Percentiles rank a stretch among this genome's conserved stretches.
Evolutionary conservation across 2,113 vertebrate genomes (phyloP).

Genomic region (Mus musculus): DNA sequence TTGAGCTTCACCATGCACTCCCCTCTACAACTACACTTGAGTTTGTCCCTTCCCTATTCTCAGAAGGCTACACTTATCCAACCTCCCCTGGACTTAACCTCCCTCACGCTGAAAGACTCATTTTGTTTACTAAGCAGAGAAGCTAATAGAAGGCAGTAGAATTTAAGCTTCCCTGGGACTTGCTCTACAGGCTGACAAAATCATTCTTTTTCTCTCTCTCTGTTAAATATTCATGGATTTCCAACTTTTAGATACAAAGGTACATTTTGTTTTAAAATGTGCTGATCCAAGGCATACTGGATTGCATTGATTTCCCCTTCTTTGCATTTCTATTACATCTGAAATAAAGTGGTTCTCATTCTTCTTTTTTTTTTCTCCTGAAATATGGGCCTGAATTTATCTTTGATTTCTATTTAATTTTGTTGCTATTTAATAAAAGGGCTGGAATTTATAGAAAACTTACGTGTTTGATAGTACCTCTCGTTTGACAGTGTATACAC

Average conservation of each 20-base stretch:
- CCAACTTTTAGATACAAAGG: constrained; percentile 88
- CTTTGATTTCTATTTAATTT: constrained; percentile 78
- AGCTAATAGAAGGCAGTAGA: constrained; percentile 87
- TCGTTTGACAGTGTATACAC: constrained; percentile 58
- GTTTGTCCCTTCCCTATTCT: constrained; percentile 14
- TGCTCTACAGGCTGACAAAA: constrained; percentile 87
- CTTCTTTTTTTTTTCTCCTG: constrained; percentile 55
- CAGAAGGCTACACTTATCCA: background rate
- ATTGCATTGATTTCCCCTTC: constrained; percentile 77
- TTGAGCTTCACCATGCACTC: constrained; percentile 27
- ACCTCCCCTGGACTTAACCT: constrained; percentile 63
- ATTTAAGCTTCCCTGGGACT: constrained; percentile 85
- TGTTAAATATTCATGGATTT: constrained; percentile 89
- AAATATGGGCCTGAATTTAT: constrained; percentile 77
- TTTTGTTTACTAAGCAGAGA: constrained; percentile 87
- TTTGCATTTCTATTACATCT: constrained; percentile 80
- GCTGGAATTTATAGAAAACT: constrained; percentile 75
- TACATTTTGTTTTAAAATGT: constrained; percentile 89
- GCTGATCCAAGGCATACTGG: constrained; percentile 82
- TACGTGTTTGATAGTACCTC: constrained; percentile 64
- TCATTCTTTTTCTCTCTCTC: constrained; percentile 86
- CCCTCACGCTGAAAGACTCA: constrained; percentile 84
- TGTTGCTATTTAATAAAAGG: constrained; percentile 77
- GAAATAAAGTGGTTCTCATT: constrained; percentile 77
- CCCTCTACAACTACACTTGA: constrained; percentile 23